These are phyloP conservation scores for Coelopa frigida DNA, from an alignment of 1,140 invertebrate species.

Conservation along the genomic window DNA sequence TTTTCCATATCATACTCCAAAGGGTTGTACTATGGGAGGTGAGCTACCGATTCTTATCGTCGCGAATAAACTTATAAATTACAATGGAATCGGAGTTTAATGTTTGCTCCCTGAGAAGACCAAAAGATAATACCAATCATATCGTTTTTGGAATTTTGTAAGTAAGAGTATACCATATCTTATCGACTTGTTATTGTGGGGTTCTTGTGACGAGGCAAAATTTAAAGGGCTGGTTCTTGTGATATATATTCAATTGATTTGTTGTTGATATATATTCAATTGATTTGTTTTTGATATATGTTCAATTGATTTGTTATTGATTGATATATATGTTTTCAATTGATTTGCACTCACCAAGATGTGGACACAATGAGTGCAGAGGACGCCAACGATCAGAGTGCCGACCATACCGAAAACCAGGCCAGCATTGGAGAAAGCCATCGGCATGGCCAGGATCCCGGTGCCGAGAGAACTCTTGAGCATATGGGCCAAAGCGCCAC, in stretches of 20 bases:
- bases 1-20: background rate
- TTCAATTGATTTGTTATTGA: background rate
- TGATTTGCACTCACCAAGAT: slow-evolving; percentile 56
- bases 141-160: background rate
- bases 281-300: background rate
- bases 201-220: background rate
- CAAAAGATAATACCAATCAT: no score
- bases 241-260: background rate
- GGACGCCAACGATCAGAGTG: slow-evolving; percentile 62
- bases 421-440: slow-evolving; percentile 74
- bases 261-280: background rate
- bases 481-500: slow-evolving; percentile 66
- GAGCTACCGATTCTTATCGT: no score
- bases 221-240: background rate
- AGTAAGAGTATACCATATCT: background rate
- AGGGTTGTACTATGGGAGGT: no score
- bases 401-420: slow-evolving; percentile 61
- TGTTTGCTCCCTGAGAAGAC: no score
- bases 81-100: no score
- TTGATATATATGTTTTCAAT: background rate
- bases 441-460: slow-evolving; percentile 81
- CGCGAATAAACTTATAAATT: no score
- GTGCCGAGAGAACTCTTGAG: slow-evolving; percentile 79
- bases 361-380: slow-evolving; percentile 73
- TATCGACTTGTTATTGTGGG: background rate